Percentiles rank a stretch among this genome's conserved stretches.
phyloP scores from a whole-genome alignment of 2,113 vertebrate genomes.

The Petrocephalus microphthalmus region DNA sequence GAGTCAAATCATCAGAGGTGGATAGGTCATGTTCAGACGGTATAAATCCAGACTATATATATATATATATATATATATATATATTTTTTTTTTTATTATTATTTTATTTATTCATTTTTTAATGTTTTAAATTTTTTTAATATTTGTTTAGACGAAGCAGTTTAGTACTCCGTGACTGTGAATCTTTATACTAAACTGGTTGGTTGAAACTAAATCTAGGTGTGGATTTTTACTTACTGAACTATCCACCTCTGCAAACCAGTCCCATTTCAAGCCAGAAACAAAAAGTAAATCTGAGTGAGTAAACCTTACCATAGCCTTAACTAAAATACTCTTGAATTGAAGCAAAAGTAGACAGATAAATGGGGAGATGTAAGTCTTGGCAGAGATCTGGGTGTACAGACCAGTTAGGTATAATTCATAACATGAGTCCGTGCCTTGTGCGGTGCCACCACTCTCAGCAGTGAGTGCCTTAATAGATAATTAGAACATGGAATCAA shows the following conservation, averaged over 20 bases:
- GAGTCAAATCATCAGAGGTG: neutral
- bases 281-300: neutral
- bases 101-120: too few species aligned
- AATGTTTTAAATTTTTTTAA: too few species aligned
- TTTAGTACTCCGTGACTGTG: neutral
- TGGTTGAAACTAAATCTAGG: neutral
- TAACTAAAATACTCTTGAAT: neutral
- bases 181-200: neutral
- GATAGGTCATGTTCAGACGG: neutral
- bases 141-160: neutral
- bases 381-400: neutral
- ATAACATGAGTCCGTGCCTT: neutral
- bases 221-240: neutral
- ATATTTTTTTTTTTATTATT: too few species aligned
- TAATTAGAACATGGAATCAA: conserved; percentile 2
- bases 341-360: neutral
- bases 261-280: neutral
- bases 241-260: neutral
- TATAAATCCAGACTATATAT: neutral
- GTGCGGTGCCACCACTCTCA: neutral
- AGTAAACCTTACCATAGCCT: neutral
- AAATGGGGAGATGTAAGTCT: neutral
- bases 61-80: too few species aligned
- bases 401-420: neutral
- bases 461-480: conserved; percentile 4